phyloP scores from a whole-genome alignment of 2,797 vertebrate genomes.

The Sebastes trivittatus region DNA sequence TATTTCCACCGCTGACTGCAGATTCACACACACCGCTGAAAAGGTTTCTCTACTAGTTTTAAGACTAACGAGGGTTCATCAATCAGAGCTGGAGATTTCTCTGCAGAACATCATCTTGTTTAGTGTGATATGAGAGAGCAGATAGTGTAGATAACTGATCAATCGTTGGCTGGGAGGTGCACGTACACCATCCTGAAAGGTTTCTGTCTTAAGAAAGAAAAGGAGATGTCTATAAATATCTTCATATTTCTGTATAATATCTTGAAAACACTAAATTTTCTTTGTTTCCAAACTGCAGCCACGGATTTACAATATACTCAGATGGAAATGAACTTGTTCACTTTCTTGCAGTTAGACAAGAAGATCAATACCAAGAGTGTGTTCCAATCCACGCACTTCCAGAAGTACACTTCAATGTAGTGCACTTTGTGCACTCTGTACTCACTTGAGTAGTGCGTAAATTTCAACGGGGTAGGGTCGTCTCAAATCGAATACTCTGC shows the following conservation, averaged over 20 bases:
- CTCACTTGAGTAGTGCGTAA: no score
- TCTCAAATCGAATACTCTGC: no score
- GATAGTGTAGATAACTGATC: neutral
- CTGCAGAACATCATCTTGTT: neutral
- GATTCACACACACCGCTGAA: neutral
- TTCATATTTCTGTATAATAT: neutral
- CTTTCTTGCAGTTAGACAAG: neutral
- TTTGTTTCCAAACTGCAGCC: neutral
- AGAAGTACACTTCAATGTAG: no score
- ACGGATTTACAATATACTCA: neutral
- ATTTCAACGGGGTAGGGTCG: no score
- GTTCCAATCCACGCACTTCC: no score
- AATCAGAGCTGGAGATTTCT: neutral
- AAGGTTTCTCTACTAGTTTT: neutral
- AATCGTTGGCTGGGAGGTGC: neutral
- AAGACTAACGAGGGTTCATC: neutral
- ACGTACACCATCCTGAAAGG: neutral
- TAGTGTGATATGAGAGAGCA: neutral
- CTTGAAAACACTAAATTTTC: neutral
- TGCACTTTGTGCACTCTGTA: no score
- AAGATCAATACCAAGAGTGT: neutral
- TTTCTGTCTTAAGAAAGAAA: neutral
- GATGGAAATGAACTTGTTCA: neutral
- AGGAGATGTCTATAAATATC: neutral
- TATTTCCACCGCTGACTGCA: conserved; percentile 8